Percentiles rank a stretch among this genome's conserved stretches.
These are phyloP conservation scores for Leptopilina boulardi DNA, from an alignment of 1,140 invertebrate genomes.

Conservation along the genomic window DNA sequence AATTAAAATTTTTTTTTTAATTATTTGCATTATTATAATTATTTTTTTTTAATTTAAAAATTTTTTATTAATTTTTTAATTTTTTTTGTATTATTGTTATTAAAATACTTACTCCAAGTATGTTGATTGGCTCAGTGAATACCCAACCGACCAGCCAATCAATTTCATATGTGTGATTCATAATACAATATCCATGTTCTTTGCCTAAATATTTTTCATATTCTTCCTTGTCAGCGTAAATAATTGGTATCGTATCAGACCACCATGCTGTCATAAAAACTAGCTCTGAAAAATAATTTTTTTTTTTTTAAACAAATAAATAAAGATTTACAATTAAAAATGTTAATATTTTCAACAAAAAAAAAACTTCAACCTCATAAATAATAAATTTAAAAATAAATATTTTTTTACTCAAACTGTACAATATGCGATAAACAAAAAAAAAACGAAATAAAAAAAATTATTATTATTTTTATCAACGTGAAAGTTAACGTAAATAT, in stretches of 20 bases:
- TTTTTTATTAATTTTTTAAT: too few relatives aligned
- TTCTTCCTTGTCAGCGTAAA: conserved; percentile 89
- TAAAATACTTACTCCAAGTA: conserved; percentile 85
- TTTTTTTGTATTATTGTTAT: too few relatives aligned
- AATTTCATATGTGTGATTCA: conserved; percentile 97
- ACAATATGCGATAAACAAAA: too few relatives aligned
- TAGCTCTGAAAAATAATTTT: conserved; percentile 82
- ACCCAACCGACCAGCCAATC: conserved; percentile 96
- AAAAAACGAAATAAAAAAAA: too few relatives aligned
- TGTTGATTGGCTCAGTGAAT: conserved; percentile 84
- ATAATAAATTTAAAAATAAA: too few relatives aligned
- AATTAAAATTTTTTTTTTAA: too few relatives aligned
- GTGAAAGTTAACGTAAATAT: too few relatives aligned
- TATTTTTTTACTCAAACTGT: too few relatives aligned
- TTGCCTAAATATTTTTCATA: conserved; percentile 88
- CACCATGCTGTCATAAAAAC: conserved; percentile 96
- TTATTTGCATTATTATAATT: too few relatives aligned
- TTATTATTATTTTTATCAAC: too few relatives aligned
- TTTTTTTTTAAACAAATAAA: conserved; percentile 36
- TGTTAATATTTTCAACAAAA: conserved; percentile 36
- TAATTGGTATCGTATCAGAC: conserved; percentile 83
- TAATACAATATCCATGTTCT: conserved; percentile 92
- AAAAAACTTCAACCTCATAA: too few relatives aligned
- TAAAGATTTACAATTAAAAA: conserved; percentile 36
- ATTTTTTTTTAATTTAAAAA: too few relatives aligned